Evolutionary conservation across 1,140 invertebrate genomes (phyloP), one percentile per base, ranked within the genome.

Genomic region (Melipona quadrifasciata): DNA sequence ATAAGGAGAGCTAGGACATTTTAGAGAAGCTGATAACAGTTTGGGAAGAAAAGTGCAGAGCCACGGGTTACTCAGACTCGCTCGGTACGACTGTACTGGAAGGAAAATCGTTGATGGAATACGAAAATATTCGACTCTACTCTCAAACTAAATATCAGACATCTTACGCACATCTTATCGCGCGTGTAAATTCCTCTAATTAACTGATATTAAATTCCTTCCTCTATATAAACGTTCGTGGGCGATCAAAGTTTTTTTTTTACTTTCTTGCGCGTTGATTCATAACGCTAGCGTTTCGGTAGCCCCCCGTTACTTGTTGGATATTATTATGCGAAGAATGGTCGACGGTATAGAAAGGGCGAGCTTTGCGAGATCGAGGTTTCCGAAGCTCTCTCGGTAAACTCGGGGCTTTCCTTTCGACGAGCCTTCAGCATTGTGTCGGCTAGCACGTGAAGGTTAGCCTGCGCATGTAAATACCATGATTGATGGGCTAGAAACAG

Each of bases 401-500:
- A 91, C 87, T 87, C 82, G 47, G 82, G 78, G 87, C 86, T 91
- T 89, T 90, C 90, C 89, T 90, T 92, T 89, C 85, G 79, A 86
- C 87, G 85, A 89, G 89, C 86, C 88, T 89, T 90, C 86, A 80
- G 85, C 85, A 90, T 91, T 92, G 89, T 92, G 84, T 84, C 65
- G 71, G 75, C 80, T 84, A 89, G 70, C 82, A 71, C 81, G 70
- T 51, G 34, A 57, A 51, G 80, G 77, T 73, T 51, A 84, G 87
- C 82, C 81, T 53, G 82, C 34, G 79, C 88, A 79, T 84, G 90
- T 91, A 92, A 92, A 92, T 92, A 92, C 91, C 88, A 91, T 92
- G 92, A 92, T 92, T 92, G 92, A 92, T 92, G 91, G 88, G 86
- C 85, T 88, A 92, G 88, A 91, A 90, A 92, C 90, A 91, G 86